These are phyloP conservation scores for Tiphia femorata DNA, from an alignment of 2,888 invertebrate species.

Conservation along the genomic window DNA sequence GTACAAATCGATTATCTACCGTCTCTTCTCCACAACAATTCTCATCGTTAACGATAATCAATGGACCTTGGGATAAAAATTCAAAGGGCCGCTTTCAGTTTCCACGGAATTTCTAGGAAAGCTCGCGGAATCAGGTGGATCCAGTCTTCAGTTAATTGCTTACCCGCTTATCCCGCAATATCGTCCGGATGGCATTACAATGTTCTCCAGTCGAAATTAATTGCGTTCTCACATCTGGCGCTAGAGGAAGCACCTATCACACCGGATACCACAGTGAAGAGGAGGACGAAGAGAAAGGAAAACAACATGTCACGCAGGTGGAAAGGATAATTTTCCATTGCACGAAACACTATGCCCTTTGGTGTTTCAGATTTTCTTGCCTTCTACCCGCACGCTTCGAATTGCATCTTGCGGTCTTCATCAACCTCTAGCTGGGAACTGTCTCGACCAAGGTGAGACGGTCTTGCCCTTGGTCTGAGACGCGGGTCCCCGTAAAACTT, in stretches of 20 bases:
- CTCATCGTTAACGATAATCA: too few relatives aligned
- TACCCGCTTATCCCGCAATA: constrained; percentile 52
- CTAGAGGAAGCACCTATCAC: background rate
- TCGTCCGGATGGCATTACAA: constrained; percentile 52
- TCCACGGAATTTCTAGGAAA: too few relatives aligned
- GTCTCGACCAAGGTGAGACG: too few relatives aligned
- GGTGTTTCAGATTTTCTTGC: background rate
- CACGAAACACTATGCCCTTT: too few relatives aligned
- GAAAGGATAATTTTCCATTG: too few relatives aligned
- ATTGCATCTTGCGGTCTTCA: background rate
- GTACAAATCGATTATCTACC: too few relatives aligned
- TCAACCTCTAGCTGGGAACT: too few relatives aligned
- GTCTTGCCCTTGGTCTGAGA: too few relatives aligned
- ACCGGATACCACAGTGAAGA: background rate
- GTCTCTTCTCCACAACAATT: too few relatives aligned
- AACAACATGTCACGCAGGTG: too few relatives aligned
- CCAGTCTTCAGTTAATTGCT: constrained; percentile 62
- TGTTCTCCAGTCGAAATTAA: constrained; percentile 55
- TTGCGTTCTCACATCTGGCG: constrained; percentile 42
- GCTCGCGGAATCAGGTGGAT: constrained; percentile 51
- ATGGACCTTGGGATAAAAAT: background rate
- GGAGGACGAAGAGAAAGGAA: background rate
- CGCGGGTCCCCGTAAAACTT: too few relatives aligned
- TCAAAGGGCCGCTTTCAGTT: constrained; percentile 17
- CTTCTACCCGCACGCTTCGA: background rate